Conservation (phyloP, 2,113 vertebrate genomes). For the Ceuthmochares aereus region DNA sequence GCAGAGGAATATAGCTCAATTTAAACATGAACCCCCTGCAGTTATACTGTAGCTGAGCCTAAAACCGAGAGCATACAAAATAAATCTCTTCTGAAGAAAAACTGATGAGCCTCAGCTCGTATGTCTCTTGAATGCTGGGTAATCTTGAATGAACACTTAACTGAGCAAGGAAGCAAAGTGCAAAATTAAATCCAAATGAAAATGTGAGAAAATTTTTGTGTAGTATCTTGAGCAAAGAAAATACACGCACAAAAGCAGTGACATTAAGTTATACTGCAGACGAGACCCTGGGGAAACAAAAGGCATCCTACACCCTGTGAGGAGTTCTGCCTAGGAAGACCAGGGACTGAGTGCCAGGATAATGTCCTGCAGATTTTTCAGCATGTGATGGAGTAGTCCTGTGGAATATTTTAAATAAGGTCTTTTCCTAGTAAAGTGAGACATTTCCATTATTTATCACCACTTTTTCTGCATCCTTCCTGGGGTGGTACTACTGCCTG, state of each 20-base stretch:
- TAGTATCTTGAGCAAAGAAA: not conserved
- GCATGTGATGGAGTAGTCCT: not conserved
- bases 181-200: not conserved
- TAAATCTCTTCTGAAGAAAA: not conserved
- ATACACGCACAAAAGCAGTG: not conserved
- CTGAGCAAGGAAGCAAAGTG: not conserved
- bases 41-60: not conserved
- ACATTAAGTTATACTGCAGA: not conserved
- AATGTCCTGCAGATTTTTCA: not conserved
- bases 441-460: not conserved
- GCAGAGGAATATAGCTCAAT: not conserved
- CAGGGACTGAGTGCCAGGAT: not conserved
- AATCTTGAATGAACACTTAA: not conserved
- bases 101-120: not conserved
- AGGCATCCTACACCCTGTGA: not conserved
- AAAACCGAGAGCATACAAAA: not conserved
- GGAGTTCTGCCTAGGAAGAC: not conserved
- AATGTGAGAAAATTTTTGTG: not conserved
- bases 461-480: not conserved
- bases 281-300: not conserved
- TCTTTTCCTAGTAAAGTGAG: not conserved
- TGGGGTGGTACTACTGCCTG: not conserved
- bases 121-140: not conserved
- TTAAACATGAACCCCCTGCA: conserved; percentile 41
- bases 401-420: not conserved